A percentile compares a stretch with the other conserved stretches of the same genome.
These are phyloP conservation scores for Spialia ferax DNA, from an alignment of 2,888 invertebrate species.

Conservation along the genomic window DNA sequence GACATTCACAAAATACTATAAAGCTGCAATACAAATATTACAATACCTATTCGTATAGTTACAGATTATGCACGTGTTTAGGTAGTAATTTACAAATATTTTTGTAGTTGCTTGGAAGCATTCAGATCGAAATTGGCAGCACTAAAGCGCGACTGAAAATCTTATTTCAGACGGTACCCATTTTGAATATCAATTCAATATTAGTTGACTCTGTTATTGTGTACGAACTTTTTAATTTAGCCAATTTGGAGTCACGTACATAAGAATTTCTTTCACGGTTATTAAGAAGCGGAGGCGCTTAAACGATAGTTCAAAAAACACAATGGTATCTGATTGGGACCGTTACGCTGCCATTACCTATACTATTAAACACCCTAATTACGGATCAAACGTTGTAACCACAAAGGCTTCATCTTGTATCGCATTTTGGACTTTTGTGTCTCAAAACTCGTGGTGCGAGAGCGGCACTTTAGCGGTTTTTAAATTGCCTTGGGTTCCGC, in stretches of 20 bases:
- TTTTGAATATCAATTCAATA: constrained; percentile 22
- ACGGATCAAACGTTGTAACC: constrained; percentile 80
- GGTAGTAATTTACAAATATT: no score
- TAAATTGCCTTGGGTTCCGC: constrained; percentile 67
- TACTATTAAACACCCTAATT: constrained; percentile 80
- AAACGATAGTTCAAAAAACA: constrained; percentile 63
- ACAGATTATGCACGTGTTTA: no score
- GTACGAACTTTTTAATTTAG: constrained; percentile 51
- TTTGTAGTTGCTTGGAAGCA: neutral
- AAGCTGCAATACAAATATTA: no score
- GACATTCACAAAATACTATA: no score
- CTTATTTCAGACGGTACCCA: constrained; percentile 15
- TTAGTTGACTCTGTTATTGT: constrained; percentile 50
- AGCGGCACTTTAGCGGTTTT: constrained; percentile 70
- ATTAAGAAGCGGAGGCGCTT: constrained; percentile 61
- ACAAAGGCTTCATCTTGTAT: constrained; percentile 76
- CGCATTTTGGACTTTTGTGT: constrained; percentile 73
- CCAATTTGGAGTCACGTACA: constrained; percentile 61
- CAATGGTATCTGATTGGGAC: constrained; percentile 74
- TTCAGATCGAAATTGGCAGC: constrained; percentile 47
- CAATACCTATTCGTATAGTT: no score
- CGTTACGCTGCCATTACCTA: constrained; percentile 78
- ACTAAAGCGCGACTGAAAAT: constrained; percentile 51
- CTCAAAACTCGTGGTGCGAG: constrained; percentile 69
- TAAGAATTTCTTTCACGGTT: constrained; percentile 61